Evolutionary conservation across 2,888 invertebrate species (phyloP), one percentile per base, ranked within the genome.

Genomic region (Perizoma flavofasciatum): DNA sequence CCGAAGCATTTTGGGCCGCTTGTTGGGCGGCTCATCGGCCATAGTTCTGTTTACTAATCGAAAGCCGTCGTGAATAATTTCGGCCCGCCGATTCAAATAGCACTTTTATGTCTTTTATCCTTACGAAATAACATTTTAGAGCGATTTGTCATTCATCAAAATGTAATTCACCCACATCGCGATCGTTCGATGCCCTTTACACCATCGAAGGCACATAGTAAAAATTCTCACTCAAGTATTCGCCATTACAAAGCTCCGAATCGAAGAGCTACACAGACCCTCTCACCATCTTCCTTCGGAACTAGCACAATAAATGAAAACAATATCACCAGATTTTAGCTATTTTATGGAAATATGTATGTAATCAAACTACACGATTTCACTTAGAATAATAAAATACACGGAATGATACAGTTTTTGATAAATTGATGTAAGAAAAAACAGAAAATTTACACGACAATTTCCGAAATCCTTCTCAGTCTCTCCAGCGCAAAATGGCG

Each of bases 11-110:
- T 98, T 98, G 87, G 96, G 96, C 95, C 98, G 96, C 95, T 98
- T 98, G 88, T 96, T 97, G 92, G 98, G 97, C 95, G 98, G 98
- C 93, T 98, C 98, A 94, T 98, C 98, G 94, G 97, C 97, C 98
- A 98, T 98, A 93, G 93, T 93, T 93, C 93, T 94, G 94, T 94
- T 94, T 94, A 94, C 94, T 93, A 94, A 94, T 93, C 93, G 89
- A 92, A 93, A 93, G 93, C 93, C 93, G 93, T 93, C 93, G 92
- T 90, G 89, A 92, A 89, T 90, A 90, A 88, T 90, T 62, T 89
- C 92, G 91, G 92, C 92, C 92, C 92, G 92, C 92, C 92, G 92
- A 91, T 88, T 91, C 85, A 92, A 89, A 90, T 87, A 88, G 88
- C 92, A 92, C 92, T 88, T 86, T 81, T 88, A 88, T 86, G 89